These are phyloP conservation scores for Gobionotothen gibberifrons DNA, from an alignment of 2,797 vertebrate genomes.

Conservation along the genomic window DNA sequence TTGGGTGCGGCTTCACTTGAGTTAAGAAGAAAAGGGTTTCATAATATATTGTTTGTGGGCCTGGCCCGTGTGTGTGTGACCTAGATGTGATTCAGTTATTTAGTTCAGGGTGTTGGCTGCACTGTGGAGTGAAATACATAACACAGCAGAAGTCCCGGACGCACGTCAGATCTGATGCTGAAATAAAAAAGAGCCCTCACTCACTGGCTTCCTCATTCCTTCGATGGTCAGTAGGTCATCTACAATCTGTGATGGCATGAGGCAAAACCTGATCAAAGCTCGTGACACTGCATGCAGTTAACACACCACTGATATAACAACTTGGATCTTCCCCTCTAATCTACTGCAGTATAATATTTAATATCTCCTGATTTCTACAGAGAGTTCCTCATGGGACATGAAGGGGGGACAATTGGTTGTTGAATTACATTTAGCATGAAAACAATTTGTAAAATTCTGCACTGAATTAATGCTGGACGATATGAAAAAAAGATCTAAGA, in stretches of 20 bases:
- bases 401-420: too few species aligned
- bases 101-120: conserved; percentile 71
- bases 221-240: conserved; percentile 40
- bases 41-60: conserved; percentile 53
- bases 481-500: too few species aligned
- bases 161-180: conserved; percentile 39
- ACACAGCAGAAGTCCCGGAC: conserved; percentile 8
- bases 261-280: conserved; percentile 36
- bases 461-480: too few species aligned
- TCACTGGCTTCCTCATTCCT: conserved; percentile 26
- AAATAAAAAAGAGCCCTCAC: conserved; percentile 35
- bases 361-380: not conserved
- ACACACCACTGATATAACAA: not conserved
- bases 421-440: too few species aligned
- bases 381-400: not conserved
- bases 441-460: too few species aligned
- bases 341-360: not conserved
- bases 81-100: conserved; percentile 73
- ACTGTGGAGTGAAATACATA: conserved; percentile 48
- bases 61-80: conserved; percentile 67
- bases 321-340: not conserved
- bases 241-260: conserved; percentile 48
- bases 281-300: conserved; percentile 2
- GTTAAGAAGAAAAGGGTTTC: conserved; percentile 45
- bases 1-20: conserved; percentile 58